Conservation (phyloP, 30 jellyfish, hydroid and myxozoan genomes). For the Rhopilema esculentum region DNA sequence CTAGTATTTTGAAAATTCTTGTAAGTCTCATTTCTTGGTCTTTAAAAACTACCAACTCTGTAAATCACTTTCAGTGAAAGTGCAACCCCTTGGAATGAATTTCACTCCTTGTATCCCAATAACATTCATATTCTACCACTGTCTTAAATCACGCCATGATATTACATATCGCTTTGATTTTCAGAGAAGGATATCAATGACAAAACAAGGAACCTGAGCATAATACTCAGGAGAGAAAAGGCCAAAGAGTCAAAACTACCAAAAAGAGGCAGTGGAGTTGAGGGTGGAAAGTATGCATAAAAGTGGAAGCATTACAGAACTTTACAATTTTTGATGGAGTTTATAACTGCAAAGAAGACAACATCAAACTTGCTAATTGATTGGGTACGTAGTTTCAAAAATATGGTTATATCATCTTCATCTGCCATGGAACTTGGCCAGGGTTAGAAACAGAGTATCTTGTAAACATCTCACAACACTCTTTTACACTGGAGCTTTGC, state of each 20-base stretch:
- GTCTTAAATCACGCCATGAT: background rate
- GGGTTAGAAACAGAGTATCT: slow-evolving; percentile 6
- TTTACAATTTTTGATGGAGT: slow-evolving; percentile 8
- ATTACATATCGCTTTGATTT: background rate
- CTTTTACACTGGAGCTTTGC: slow-evolving; percentile 25
- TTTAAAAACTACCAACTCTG: background rate
- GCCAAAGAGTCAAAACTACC: slow-evolving; percentile 23
- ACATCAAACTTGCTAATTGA: slow-evolving; percentile 1
- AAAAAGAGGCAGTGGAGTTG: slow-evolving; percentile 24
- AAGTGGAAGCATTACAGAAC: slow-evolving; percentile 11
- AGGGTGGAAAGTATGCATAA: slow-evolving; percentile 11
- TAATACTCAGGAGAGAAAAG: slow-evolving; percentile 7
- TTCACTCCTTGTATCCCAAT: background rate
- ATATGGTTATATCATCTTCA: slow-evolving; percentile 7
- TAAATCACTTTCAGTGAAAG: background rate
- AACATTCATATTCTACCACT: background rate
- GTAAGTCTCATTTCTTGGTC: background rate
- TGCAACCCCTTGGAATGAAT: background rate
- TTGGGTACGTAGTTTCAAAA: background rate
- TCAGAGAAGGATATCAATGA: slow-evolving; percentile 12
- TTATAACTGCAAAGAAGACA: slow-evolving; percentile 12
- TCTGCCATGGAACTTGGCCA: slow-evolving; percentile 34
- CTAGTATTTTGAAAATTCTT: background rate
- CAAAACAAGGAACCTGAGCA: background rate
- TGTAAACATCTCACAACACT: slow-evolving; percentile 15